Conservation (phyloP, 2,797 vertebrate species). For the Odontamblyopus rebecca region DNA sequence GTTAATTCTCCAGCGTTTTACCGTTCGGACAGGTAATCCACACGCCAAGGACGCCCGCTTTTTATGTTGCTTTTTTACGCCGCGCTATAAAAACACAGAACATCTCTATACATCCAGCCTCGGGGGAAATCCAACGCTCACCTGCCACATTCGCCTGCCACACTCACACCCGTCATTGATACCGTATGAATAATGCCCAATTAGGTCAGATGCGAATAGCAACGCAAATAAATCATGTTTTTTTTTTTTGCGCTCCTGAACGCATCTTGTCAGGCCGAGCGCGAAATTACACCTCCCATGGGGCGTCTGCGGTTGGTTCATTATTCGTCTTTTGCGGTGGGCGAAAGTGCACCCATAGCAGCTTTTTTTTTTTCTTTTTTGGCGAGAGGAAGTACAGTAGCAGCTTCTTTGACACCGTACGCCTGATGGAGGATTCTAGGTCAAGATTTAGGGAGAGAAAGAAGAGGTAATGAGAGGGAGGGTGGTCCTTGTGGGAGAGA, state of each 20-base stretch:
- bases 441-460: slow-evolving; percentile 35
- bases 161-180: slow-evolving; percentile 59
- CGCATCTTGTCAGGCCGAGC: slow-evolving; percentile 69
- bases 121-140: slow-evolving; percentile 47
- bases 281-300: slow-evolving; percentile 70
- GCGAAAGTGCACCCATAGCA: slow-evolving; percentile 64
- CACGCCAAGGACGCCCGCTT: slow-evolving; percentile 36
- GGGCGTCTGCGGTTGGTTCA: slow-evolving; percentile 69
- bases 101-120: slow-evolving; percentile 24
- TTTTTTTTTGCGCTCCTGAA: slow-evolving; percentile 27
- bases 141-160: slow-evolving; percentile 46
- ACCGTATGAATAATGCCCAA: slow-evolving; percentile 71
- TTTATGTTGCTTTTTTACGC: slow-evolving; percentile 26
- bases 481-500: slow-evolving; percentile 25
- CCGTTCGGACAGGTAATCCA: slow-evolving; percentile 33
- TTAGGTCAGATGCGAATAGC: slow-evolving; percentile 75
- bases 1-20: slow-evolving; percentile 36
- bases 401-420: slow-evolving; percentile 70
- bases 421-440: slow-evolving; percentile 57
- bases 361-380: slow-evolving; percentile 41
- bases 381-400: slow-evolving; percentile 44
- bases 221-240: slow-evolving; percentile 75
- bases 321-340: slow-evolving; percentile 67
- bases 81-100: slow-evolving; percentile 22
- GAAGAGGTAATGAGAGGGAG: slow-evolving; percentile 55